phyloP scores from a whole-genome alignment of 2,113 vertebrate species.

The Aspidoscelis tigris region DNA sequence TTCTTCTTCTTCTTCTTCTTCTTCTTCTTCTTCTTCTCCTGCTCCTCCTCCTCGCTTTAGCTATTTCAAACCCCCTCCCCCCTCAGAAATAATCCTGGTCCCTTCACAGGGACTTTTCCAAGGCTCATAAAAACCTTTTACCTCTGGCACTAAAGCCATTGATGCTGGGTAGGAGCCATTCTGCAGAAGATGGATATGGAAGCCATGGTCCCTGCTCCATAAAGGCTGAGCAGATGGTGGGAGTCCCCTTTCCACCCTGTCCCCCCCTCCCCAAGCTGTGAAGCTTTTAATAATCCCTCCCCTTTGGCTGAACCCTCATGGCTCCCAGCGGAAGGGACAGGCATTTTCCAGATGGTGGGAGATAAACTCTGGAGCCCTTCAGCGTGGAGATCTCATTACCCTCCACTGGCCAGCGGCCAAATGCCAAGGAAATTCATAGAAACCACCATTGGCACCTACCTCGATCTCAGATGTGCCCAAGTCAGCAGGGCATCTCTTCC shows the following conservation, averaged over 20 bases:
- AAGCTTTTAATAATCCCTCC: slow-evolving; percentile 49
- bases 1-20: no score
- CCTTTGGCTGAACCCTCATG: slow-evolving; percentile 43
- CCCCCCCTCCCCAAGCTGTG: background rate
- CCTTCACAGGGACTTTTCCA: background rate
- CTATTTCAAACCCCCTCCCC: background rate
- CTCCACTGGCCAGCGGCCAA: slow-evolving; percentile 51
- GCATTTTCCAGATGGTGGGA: slow-evolving; percentile 66
- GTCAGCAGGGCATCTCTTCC: slow-evolving; percentile 5
- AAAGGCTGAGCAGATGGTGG: slow-evolving; percentile 48
- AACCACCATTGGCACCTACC: slow-evolving; percentile 9
- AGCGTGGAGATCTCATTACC: slow-evolving; percentile 56
- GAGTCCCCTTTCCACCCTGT: background rate
- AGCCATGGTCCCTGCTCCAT: background rate
- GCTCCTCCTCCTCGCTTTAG: no score
- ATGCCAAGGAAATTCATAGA: background rate
- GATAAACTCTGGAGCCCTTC: slow-evolving; percentile 56
- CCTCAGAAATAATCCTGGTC: no score
- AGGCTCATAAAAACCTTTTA: background rate
- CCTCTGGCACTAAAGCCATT: background rate
- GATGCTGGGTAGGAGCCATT: background rate
- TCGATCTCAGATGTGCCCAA: slow-evolving; percentile 10
- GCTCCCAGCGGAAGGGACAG: slow-evolving; percentile 51
- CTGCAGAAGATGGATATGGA: rapidly evolving
- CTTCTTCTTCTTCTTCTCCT: no score